Evolutionary conservation across 2,888 invertebrate genomes (phyloP).

Genomic region (Drosophila atripex): DNA sequence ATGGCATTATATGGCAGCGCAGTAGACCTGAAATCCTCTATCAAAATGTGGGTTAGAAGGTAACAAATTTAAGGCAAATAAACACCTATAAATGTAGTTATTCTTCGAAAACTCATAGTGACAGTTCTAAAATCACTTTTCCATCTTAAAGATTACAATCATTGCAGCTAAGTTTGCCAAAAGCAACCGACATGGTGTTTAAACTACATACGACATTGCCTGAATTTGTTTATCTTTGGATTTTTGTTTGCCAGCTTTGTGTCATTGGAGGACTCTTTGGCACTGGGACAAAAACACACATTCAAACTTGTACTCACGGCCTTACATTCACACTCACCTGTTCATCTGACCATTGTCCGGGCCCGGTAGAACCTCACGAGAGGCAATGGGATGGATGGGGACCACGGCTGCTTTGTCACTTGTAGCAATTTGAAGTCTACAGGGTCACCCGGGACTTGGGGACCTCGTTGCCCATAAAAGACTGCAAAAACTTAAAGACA

Average conservation of each 20-base stretch:
- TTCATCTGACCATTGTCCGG: conserved; percentile 42
- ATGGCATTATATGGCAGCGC: conserved; percentile 35
- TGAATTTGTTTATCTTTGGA: conserved; percentile 38
- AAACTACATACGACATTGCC: conserved; percentile 36
- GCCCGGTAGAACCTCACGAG: conserved; percentile 1
- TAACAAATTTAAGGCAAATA: not conserved
- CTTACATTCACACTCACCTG: conserved; percentile 23
- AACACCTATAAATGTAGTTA: not conserved
- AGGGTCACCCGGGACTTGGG: conserved; percentile 69
- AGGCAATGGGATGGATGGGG: conserved; percentile 8
- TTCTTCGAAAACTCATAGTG: not conserved
- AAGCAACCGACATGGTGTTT: conserved; percentile 17
- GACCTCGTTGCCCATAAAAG: conserved; percentile 54
- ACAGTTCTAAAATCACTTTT: not conserved
- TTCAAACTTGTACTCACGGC: conserved; percentile 1
- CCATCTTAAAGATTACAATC: not conserved
- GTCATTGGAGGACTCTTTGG: conserved; percentile 22
- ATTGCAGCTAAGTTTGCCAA: conserved; percentile 5
- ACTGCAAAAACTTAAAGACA: conserved; percentile 66
- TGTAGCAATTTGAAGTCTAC: conserved; percentile 77
- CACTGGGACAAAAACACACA: conserved; percentile 12
- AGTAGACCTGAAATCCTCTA: conserved; percentile 59
- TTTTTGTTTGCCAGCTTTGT: conserved; percentile 36
- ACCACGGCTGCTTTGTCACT: conserved; percentile 51
- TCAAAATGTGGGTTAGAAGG: conserved; percentile 35